These are phyloP conservation scores for Falco rusticolus DNA, from an alignment of 2,797 vertebrate genomes.

Conservation along the genomic window DNA sequence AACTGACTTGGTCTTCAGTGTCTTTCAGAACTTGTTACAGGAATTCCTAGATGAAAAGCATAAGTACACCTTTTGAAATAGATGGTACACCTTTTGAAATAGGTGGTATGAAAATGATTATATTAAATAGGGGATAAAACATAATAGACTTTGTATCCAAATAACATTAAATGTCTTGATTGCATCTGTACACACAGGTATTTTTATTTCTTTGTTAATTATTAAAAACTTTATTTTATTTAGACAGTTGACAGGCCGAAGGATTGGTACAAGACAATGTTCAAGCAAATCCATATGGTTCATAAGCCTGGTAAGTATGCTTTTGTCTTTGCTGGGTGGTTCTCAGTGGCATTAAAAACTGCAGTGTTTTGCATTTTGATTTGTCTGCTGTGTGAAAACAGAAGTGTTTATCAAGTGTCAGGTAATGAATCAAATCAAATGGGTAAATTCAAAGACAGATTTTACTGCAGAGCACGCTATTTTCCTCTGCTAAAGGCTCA, in stretches of 20 bases:
- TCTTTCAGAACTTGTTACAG: not conserved
- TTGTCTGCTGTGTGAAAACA: not conserved
- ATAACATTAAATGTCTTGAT: not conserved
- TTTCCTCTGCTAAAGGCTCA: not conserved
- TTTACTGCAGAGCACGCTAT: not conserved
- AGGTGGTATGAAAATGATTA: not conserved
- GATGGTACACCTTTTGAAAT: not conserved
- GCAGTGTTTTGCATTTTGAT: not conserved
- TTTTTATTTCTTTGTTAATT: conserved; percentile 6
- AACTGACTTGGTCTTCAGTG: not conserved
- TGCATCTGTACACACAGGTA: not conserved
- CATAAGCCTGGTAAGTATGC: conserved; percentile 90
- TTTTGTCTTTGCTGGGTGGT: not conserved
- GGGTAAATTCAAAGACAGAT: not conserved
- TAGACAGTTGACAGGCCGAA: conserved; percentile 98
- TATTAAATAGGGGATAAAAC: not conserved
- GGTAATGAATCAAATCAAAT: not conserved
- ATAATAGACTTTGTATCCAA: not conserved
- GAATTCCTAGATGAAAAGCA: not conserved
- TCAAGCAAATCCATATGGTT: conserved; percentile 99
- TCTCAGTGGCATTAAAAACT: not conserved
- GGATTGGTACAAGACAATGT: conserved; percentile 99
- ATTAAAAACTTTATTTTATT: conserved; percentile 43
- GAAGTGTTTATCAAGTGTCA: not conserved
- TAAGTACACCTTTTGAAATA: not conserved